phyloP scores from a whole-genome alignment of 1,140 invertebrate species.

The Psilanteris sp. region DNA sequence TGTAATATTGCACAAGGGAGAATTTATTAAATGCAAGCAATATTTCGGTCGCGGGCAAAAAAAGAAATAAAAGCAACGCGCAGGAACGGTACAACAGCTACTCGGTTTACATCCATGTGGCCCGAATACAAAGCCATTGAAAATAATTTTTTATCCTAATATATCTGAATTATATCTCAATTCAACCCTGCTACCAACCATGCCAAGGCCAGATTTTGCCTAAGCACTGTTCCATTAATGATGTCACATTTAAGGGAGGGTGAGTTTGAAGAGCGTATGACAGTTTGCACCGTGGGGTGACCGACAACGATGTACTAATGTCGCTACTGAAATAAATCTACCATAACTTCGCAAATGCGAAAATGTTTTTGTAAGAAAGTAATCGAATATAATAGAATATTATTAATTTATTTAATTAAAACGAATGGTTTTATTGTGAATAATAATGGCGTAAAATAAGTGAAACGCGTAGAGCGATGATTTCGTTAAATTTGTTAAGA shows the following conservation, averaged over 20 bases:
- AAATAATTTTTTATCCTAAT: constrained; percentile 55
- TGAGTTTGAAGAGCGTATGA: constrained; percentile 57
- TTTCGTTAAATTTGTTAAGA: no score
- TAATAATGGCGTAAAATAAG: no score
- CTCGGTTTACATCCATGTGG: constrained; percentile 35
- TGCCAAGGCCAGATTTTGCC: constrained; percentile 55
- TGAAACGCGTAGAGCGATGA: no score
- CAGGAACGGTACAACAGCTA: neutral
- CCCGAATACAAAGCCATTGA: constrained; percentile 12
- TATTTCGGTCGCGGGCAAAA: constrained; percentile 5
- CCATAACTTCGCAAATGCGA: constrained; percentile 21
- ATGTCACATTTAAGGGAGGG: constrained; percentile 48
- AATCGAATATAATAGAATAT: no score
- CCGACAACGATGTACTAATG: constrained; percentile 30
- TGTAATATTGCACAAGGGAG: constrained; percentile 18
- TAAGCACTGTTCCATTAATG: constrained; percentile 54
- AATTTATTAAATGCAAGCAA: constrained; percentile 27
- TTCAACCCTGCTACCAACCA: constrained; percentile 29
- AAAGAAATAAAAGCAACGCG: neutral
- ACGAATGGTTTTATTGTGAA: no score
- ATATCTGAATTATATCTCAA: constrained; percentile 57
- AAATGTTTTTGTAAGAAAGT: constrained; percentile 7
- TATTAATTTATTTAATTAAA: no score
- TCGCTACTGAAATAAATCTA: constrained; percentile 37
- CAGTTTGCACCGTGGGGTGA: constrained; percentile 48